phyloP scores from a whole-genome alignment of 2,888 invertebrate genomes.

The Campoplex nolae region DNA sequence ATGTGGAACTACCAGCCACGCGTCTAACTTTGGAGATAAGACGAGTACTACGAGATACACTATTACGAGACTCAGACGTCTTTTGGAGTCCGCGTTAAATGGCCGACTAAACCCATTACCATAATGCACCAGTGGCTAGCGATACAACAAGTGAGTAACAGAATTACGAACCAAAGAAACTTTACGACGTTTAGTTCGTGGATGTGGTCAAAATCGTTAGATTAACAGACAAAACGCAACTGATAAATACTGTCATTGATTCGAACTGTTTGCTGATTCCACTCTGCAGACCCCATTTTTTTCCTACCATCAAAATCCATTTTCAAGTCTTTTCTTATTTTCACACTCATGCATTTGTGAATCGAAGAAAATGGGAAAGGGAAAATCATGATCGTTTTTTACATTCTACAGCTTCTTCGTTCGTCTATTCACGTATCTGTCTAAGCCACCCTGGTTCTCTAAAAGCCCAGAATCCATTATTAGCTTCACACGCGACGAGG shows the following conservation, averaged over 20 bases:
- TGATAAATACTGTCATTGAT: background rate
- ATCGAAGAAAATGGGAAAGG: background rate
- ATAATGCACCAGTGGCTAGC: constrained; percentile 76
- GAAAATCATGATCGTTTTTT: constrained; percentile 23
- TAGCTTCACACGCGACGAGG: constrained; percentile 9
- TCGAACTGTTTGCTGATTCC: background rate
- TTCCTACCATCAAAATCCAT: background rate
- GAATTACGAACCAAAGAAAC: constrained; percentile 75
- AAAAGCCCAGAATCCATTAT: background rate
- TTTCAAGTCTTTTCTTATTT: constrained; percentile 23
- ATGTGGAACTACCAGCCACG: constrained; percentile 1
- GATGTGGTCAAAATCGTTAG: background rate
- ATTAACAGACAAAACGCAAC: background rate
- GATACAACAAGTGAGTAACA: constrained; percentile 76
- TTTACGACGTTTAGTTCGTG: constrained; percentile 30
- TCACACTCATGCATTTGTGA: constrained; percentile 1
- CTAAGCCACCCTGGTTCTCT: constrained; percentile 20
- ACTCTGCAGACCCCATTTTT: background rate
- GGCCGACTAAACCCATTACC: constrained; percentile 73
- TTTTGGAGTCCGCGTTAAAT: constrained; percentile 47
- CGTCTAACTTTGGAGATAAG: constrained; percentile 58
- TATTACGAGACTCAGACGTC: constrained; percentile 39
- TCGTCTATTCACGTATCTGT: constrained; percentile 26
- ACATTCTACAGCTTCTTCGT: constrained; percentile 39
- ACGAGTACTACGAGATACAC: constrained; percentile 36